phyloP scores from a whole-genome alignment of 2,888 invertebrate species.

The Aplocera efformata region DNA sequence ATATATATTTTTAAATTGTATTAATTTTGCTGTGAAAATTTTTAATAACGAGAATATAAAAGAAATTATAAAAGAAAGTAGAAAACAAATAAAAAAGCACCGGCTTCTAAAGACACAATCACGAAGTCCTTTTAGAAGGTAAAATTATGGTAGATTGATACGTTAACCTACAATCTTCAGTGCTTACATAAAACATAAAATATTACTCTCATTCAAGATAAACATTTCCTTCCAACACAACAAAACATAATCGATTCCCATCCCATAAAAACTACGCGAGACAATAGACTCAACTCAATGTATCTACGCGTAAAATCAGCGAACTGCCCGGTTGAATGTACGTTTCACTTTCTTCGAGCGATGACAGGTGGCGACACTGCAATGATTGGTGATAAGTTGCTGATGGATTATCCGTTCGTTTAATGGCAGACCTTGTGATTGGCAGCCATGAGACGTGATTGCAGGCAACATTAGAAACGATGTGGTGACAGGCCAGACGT shows the following conservation, averaged over 20 bases:
- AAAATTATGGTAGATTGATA: too few relatives aligned
- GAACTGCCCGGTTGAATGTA: conserved; percentile 46
- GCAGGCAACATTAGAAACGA: conserved; percentile 10
- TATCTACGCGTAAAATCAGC: conserved; percentile 19
- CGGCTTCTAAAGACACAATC: too few relatives aligned
- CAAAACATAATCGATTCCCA: conserved; percentile 15
- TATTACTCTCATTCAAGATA: not conserved
- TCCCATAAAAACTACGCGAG: conserved; percentile 13
- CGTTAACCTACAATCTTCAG: too few relatives aligned
- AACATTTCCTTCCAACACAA: conserved; percentile 10
- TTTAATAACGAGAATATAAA: too few relatives aligned
- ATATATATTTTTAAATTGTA: too few relatives aligned
- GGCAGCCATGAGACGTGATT: conserved; percentile 16
- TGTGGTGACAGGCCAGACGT: not conserved
- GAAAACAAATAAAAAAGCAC: too few relatives aligned
- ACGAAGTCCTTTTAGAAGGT: too few relatives aligned
- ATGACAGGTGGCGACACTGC: conserved; percentile 62
- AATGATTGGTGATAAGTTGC: conserved; percentile 34
- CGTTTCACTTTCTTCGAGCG: conserved; percentile 62
- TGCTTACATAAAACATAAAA: not conserved
- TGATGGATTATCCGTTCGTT: not conserved
- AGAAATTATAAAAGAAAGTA: too few relatives aligned
- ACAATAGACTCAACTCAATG: conserved; percentile 18
- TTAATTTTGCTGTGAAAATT: too few relatives aligned
- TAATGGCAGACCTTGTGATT: conserved; percentile 14